phyloP scores from a whole-genome alignment of 2,113 vertebrate genomes.

The Hylia prasina region DNA sequence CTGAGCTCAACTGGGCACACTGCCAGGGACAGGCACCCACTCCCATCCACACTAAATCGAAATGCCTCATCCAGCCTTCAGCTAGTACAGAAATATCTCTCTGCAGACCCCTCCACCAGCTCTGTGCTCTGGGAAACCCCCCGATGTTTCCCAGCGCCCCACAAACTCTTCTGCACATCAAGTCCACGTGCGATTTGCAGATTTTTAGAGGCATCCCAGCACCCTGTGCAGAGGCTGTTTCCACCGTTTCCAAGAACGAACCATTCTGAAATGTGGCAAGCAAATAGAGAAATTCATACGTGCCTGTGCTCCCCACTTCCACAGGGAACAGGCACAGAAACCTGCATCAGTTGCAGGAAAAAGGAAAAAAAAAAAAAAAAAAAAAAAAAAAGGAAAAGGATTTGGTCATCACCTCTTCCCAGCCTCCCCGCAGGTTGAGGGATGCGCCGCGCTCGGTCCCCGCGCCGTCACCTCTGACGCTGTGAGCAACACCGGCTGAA shows the following conservation, averaged over 20 bases:
- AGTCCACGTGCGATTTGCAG: background rate
- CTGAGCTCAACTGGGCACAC: background rate
- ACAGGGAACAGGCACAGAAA: background rate
- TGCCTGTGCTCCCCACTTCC: background rate
- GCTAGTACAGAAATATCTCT: background rate
- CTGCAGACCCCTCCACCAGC: background rate
- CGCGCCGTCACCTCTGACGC: slow-evolving; percentile 11
- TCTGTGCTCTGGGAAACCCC: background rate
- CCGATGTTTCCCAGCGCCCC: background rate
- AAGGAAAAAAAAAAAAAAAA: background rate
- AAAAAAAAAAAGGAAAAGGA: background rate
- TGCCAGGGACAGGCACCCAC: background rate
- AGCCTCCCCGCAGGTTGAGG: background rate
- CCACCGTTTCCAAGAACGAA: background rate
- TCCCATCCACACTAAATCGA: background rate
- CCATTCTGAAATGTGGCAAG: background rate
- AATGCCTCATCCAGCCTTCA: background rate
- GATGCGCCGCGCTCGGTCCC: background rate
- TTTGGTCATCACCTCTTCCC: background rate
- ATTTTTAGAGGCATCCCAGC: background rate
- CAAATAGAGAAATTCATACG: background rate
- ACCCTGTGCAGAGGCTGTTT: background rate
- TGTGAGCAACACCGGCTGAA: slow-evolving; percentile 19
- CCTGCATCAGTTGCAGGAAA: background rate
- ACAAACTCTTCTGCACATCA: background rate